phyloP scores from a whole-genome alignment of 1,140 invertebrate species.

The honey bee (Apis mellifera) region Amel_HAv3.1 CM009937.2:1525501-1526000 shows the following conservation, averaged over 20 bases:
- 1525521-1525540: constrained; percentile 38
- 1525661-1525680: too few species aligned
- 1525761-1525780: too few species aligned
- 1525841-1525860: constrained; percentile 50
- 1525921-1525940: neutral
- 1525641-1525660: too few species aligned
- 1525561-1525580: neutral
- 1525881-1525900: constrained; percentile 54
- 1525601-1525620: too few species aligned
- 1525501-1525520: constrained; percentile 25
- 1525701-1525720: too few species aligned
- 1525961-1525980: neutral
- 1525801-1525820: constrained; percentile 51
- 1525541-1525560: neutral
- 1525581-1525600: neutral
- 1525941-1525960: neutral
- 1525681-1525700: too few species aligned
- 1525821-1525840: constrained; percentile 54
- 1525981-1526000: neutral
- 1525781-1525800: neutral
- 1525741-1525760: neutral
- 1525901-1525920: neutral
- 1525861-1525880: constrained; percentile 55
- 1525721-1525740: neutral
- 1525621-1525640: too few species aligned